These are phyloP conservation scores for Meles meles DNA, from an alignment of 2,113 vertebrate genomes.

Conservation along the genomic window DNA sequence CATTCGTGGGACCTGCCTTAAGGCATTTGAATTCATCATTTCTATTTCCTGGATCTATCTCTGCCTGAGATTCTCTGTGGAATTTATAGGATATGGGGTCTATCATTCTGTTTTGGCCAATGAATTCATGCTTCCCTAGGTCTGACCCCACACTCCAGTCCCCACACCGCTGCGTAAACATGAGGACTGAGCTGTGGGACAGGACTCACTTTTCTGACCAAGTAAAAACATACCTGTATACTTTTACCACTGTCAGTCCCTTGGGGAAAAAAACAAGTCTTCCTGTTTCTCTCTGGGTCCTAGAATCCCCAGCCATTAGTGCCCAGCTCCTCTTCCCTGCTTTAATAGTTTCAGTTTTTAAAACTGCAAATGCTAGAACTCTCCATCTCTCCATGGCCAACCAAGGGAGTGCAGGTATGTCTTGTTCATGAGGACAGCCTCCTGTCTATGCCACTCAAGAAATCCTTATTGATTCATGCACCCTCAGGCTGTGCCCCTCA, in stretches of 20 bases:
- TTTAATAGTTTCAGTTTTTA: not conserved
- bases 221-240: not conserved
- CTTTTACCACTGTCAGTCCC: not conserved
- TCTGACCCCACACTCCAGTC: not conserved
- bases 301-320: not conserved
- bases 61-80: not conserved
- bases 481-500: not conserved
- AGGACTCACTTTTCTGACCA: not conserved
- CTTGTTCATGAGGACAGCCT: not conserved
- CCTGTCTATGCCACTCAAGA: not conserved
- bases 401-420: not conserved
- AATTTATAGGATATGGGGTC: not conserved
- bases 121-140: not conserved
- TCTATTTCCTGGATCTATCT: not conserved
- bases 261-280: not conserved
- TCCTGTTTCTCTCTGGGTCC: not conserved
- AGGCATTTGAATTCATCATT: not conserved
- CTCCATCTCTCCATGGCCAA: not conserved
- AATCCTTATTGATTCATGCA: not conserved
- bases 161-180: not conserved
- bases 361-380: not conserved
- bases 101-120: not conserved
- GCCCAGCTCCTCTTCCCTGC: not conserved
- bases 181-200: not conserved
- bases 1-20: not conserved